These are phyloP conservation scores for Narcine bancroftii DNA, from an alignment of 2,113 vertebrate species.

Conservation along the genomic window DNA sequence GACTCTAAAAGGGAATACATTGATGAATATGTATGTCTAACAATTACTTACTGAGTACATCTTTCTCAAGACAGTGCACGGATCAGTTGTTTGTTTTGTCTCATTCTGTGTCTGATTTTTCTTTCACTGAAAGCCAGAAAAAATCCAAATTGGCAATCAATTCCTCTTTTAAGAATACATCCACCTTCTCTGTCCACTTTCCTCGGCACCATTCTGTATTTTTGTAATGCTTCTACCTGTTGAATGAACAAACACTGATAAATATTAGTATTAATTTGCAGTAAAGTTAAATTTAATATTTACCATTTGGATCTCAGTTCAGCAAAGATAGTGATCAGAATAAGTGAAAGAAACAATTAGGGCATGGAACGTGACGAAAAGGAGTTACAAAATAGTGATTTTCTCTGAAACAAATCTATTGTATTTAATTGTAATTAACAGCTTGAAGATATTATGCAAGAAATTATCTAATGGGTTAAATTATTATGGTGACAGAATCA, in stretches of 20 bases:
- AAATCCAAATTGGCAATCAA: neutral
- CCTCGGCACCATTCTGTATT: neutral
- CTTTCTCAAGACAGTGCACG: neutral
- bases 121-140: conserved; percentile 22
- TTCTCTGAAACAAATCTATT: neutral
- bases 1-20: neutral
- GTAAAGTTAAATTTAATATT: neutral
- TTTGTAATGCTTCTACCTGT: neutral
- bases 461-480: neutral
- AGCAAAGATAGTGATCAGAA: neutral
- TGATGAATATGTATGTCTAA: conserved; percentile 4
- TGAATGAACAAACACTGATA: neutral
- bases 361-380: neutral
- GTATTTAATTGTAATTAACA: neutral
- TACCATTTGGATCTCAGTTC: neutral
- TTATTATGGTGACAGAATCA: neutral
- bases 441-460: neutral
- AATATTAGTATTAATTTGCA: neutral
- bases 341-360: neutral
- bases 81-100: conserved; percentile 29
- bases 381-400: neutral
- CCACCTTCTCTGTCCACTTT: conserved; percentile 17
- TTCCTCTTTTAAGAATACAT: conserved; percentile 8
- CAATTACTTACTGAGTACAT: neutral
- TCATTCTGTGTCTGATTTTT: neutral